Evolutionary conservation across 2,888 invertebrate species (phyloP), one percentile per base, ranked within the genome.

Genomic region (Endomychus coccineus): DNA sequence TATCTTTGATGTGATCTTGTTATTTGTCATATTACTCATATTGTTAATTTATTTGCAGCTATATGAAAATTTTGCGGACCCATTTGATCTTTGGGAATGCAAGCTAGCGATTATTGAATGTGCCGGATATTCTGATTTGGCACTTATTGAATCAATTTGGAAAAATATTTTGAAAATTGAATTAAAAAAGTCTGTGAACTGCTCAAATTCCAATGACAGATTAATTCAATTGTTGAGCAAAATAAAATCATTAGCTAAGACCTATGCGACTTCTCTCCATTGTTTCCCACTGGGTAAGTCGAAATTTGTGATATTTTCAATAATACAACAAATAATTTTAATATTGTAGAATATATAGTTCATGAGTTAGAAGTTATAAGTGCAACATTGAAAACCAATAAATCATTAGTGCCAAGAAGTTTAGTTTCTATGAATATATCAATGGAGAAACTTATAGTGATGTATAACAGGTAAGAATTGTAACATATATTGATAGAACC

Each of bases 41-140:
- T n/a, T n/a, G n/a, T n/a, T n/a, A n/a, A n/a, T n/a, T n/a, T n/a
- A n/a, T n/a, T n/a, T n/a, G n/a, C 51, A 85, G 80, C 66, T 95
- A 17, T 95, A 92, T 60, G 85, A 88, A 60, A 85, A 91, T 46
- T 95, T 87, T 68, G 94, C 94, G 1, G 90, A 91, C 54, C 84
- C 84, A 2, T 87, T 87, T 62, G 79, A 85, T 50, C 71, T 96
- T 24, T 85, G 89, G 79, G 94, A 95, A 66, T 88, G 91, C 62
- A 91, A 96, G 67, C 70, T 98, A 38, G 89, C 91, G 4, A 94
- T 98, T 45, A 80, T 97, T 28, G 87, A 94, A 54, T 94, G 92
- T 61, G 92, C 95, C 4, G 90, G 92, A 9, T 88, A 94, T 65
- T 83, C 85, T 52, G 95, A 97, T 62, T 77, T 81, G 0, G 71